Conservation (phyloP, 2,888 invertebrate genomes). For the Clostera curtula region DNA sequence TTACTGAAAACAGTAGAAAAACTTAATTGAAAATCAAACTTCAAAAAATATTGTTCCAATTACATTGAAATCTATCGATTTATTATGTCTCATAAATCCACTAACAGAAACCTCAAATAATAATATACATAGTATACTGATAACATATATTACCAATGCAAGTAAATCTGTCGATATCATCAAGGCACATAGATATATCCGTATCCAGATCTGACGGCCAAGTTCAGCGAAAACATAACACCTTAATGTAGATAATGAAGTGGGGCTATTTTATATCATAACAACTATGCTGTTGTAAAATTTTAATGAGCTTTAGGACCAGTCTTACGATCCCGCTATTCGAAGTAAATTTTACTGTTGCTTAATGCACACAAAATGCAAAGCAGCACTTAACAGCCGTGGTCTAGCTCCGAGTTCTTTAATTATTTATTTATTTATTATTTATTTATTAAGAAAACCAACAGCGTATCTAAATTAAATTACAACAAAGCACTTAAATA, state of each 20-base stretch:
- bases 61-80: no score
- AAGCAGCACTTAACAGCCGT: constrained; percentile 18
- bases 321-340: constrained; percentile 43
- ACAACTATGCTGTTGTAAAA: constrained; percentile 44
- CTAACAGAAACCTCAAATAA: no score
- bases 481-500: no score
- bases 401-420: constrained; percentile 1
- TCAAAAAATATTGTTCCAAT: no score
- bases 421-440: no score
- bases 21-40: no score
- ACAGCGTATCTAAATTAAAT: no score
- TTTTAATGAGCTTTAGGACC: constrained; percentile 54
- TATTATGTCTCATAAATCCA: no score
- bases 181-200: constrained; percentile 14
- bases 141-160: no score
- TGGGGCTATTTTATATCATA: constrained; percentile 39
- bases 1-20: background rate
- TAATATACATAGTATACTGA: no score
- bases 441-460: no score
- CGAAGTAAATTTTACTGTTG: constrained; percentile 44
- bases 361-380: constrained; percentile 37
- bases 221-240: constrained; percentile 26
- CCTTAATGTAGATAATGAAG: constrained; percentile 21
- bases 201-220: constrained; percentile 15
- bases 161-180: no score